Evolutionary conservation across 2,888 invertebrate genomes (phyloP).

Genomic region (Polydrusus pterygomalis): DNA sequence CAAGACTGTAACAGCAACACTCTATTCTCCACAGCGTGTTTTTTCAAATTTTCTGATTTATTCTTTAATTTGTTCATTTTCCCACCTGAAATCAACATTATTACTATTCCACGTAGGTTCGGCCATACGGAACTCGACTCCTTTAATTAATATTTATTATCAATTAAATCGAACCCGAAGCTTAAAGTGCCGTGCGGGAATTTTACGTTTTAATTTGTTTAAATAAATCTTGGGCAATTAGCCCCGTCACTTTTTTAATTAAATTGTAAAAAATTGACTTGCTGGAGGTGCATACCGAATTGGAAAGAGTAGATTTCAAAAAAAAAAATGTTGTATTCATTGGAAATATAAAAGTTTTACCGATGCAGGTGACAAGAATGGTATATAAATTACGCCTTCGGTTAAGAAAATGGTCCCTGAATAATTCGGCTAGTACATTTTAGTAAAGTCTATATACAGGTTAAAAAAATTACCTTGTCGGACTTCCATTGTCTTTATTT

Average conservation of each 20-base stretch:
- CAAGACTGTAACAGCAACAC: neutral
- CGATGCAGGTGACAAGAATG: neutral
- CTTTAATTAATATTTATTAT: constrained; percentile 53
- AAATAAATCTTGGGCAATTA: constrained; percentile 48
- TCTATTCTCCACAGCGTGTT: neutral
- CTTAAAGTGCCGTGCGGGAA: constrained; percentile 15
- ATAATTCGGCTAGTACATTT: neutral
- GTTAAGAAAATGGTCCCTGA: neutral
- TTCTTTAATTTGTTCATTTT: constrained; percentile 38
- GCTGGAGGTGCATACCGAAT: constrained; percentile 4
- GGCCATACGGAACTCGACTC: constrained; percentile 37
- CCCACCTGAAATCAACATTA: constrained; percentile 43
- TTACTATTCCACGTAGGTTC: constrained; percentile 45
- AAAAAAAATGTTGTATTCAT: constrained; percentile 8
- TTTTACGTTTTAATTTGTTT: constrained; percentile 44
- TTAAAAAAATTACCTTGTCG: no score
- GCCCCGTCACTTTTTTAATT: constrained; percentile 28
- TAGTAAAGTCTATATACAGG: no score
- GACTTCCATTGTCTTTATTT: no score
- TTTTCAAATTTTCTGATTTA: constrained; percentile 27
- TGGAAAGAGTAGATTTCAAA: constrained; percentile 7
- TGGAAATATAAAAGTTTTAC: constrained; percentile 6
- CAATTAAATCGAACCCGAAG: constrained; percentile 45
- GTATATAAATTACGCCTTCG: neutral
- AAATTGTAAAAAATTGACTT: constrained; percentile 26